Evolutionary conservation across 2,888 invertebrate genomes (phyloP), one percentile per base, ranked within the genome.

Genomic region (Zelleria hepariella): DNA sequence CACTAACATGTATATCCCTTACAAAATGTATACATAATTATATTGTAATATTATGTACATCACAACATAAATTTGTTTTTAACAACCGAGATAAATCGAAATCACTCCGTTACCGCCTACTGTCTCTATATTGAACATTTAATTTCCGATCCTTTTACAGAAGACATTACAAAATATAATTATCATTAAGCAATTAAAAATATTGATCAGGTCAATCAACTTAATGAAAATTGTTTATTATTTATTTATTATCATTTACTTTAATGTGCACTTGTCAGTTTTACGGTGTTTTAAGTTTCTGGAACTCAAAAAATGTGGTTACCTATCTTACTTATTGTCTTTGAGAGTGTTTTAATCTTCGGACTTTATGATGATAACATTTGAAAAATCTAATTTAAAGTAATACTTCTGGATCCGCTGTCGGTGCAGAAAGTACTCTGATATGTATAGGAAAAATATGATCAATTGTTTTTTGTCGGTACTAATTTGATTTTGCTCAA

Each of bases 1-100:
- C 86, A 86, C 87, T 86, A 86, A 82, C 80, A 85, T 86, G 87
- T 87, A 87, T 86, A 84, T 80, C 75, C 76, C 80, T 84, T 87
- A 87, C 79, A 87, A 87, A 87, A 87, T 84, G 85, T 87, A 87
- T 86, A 86, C 48, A 79, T 83, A 73, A 73, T 69, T 72, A 62
- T 80, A 80, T 78, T 75, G 81, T 83, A 74, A 85, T 58, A 58
- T 58, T 58, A 86, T 86, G 82, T 84, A 87, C 85, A 84, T 87
- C 86, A 87, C 87, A 86, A 87, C 86, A 75, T 86, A 86, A 87
- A 84, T 81, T 82, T 83, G 78, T 80, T 56, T 80, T 56, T 80
- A 86, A 86, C 86, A 87, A 87, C 86, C 86, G 77, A 87, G 81
- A 80, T 77, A 78, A 77, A 81, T 74, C 75, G 67, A 68, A 63